A percentile compares a stretch with the other conserved stretches of the same genome.
Evolutionary conservation across 2,113 vertebrate genomes (phyloP).

Genomic region (Candoia aspera): DNA sequence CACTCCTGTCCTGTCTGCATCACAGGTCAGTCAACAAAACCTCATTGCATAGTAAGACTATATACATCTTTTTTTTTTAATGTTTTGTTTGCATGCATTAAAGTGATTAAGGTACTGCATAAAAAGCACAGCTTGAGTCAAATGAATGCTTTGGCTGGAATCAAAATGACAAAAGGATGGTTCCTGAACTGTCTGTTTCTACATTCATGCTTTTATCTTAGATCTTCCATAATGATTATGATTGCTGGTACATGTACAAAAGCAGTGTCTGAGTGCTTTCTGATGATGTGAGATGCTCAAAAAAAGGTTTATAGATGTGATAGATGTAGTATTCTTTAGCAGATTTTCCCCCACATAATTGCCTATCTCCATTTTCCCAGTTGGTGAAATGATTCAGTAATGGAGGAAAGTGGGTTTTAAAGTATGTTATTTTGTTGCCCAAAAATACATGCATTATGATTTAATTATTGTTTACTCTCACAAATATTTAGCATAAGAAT

Average conservation of each 20-base stretch:
- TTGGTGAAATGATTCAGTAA: background rate
- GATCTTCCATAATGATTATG: constrained; percentile 1
- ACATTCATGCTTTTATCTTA: background rate
- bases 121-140: constrained; percentile 1
- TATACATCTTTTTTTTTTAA: background rate
- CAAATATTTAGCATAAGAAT: background rate
- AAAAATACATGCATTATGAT: background rate
- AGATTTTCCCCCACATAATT: background rate
- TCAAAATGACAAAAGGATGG: constrained; percentile 15
- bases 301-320: background rate
- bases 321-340: background rate
- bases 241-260: background rate
- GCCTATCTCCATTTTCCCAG: background rate
- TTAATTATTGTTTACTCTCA: background rate
- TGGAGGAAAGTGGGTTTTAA: background rate
- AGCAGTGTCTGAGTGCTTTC: constrained; percentile 26
- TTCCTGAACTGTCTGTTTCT: background rate
- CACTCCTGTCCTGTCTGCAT: background rate
- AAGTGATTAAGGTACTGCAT: background rate
- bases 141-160: background rate
- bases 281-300: constrained; percentile 2
- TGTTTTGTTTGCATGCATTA: background rate
- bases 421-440: background rate
- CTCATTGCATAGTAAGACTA: background rate
- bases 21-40: background rate